Percentiles rank a stretch among this genome's conserved stretches.
Conservation (phyloP, 2,888 invertebrate genomes). For the Agrotis segetum region DNA sequence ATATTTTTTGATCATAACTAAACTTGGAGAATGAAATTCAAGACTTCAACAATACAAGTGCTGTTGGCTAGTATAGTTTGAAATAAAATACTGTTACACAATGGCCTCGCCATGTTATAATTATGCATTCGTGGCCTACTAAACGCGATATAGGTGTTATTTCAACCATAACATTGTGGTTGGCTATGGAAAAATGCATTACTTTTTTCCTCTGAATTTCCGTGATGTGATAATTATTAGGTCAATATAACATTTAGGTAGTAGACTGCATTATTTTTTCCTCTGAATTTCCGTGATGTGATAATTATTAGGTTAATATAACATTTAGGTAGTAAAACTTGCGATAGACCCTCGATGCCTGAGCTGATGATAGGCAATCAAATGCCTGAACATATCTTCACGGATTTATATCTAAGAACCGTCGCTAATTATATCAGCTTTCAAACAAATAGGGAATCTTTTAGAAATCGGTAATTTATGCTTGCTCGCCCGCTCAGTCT, state of each 20-base stretch:
- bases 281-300: neutral
- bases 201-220: neutral
- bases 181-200: slow-evolving; percentile 22
- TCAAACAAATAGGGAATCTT: too few relatives aligned
- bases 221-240: neutral
- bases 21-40: neutral
- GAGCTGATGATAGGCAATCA: too few relatives aligned
- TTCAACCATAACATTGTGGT: slow-evolving; percentile 10
- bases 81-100: slow-evolving; percentile 6
- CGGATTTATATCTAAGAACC: too few relatives aligned
- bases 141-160: slow-evolving; percentile 41
- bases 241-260: neutral
- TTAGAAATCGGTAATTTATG: too few relatives aligned
- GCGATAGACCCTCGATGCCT: too few relatives aligned
- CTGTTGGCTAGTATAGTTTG: neutral
- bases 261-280: too few relatives aligned
- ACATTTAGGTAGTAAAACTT: too few relatives aligned
- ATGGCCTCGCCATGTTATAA: slow-evolving; percentile 17
- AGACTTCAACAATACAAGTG: neutral
- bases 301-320: neutral
- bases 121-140: slow-evolving; percentile 39
- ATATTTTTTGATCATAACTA: neutral
- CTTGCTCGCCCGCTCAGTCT: too few relatives aligned
- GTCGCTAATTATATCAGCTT: too few relatives aligned
- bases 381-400: too few relatives aligned